These are phyloP conservation scores for Bombyx huttoni DNA, from an alignment of 2,888 invertebrate genomes.

Conservation along the genomic window DNA sequence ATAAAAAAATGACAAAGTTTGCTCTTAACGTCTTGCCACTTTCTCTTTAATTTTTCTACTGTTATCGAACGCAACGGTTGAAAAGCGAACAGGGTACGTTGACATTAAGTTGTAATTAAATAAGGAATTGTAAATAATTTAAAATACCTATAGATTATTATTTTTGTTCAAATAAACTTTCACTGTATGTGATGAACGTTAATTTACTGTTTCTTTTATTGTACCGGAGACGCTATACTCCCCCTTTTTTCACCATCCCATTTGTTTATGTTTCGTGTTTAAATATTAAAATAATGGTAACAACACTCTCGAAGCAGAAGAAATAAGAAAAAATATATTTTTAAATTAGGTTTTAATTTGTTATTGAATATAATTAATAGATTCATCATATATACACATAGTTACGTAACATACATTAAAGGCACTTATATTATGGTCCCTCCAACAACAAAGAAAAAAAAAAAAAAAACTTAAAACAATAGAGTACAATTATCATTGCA, in stretches of 20 bases:
- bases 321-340: not conserved
- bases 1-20: slow-evolving; percentile 3
- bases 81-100: slow-evolving; percentile 70
- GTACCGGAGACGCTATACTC: too few species aligned
- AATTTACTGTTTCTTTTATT: slow-evolving; percentile 26
- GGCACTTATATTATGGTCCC: slow-evolving; percentile 69
- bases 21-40: slow-evolving; percentile 35
- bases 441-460: slow-evolving; percentile 32
- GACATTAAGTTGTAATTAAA: slow-evolving; percentile 50
- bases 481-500: slow-evolving; percentile 16
- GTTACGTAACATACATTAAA: slow-evolving; percentile 34
- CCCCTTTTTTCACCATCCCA: too few species aligned
- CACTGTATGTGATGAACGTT: slow-evolving; percentile 47
- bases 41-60: slow-evolving; percentile 26
- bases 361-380: slow-evolving; percentile 16
- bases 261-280: too few species aligned
- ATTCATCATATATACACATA: slow-evolving; percentile 47
- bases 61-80: slow-evolving; percentile 57
- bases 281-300: not conserved
- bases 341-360: not conserved
- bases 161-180: slow-evolving; percentile 69
- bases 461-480: slow-evolving; percentile 30
- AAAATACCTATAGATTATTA: slow-evolving; percentile 48
- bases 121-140: slow-evolving; percentile 67
- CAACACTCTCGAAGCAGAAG: not conserved